These are phyloP conservation scores for Paramacrobiotus metropolitanus DNA, from an alignment of 1,140 invertebrate species.

Conservation along the genomic window DNA sequence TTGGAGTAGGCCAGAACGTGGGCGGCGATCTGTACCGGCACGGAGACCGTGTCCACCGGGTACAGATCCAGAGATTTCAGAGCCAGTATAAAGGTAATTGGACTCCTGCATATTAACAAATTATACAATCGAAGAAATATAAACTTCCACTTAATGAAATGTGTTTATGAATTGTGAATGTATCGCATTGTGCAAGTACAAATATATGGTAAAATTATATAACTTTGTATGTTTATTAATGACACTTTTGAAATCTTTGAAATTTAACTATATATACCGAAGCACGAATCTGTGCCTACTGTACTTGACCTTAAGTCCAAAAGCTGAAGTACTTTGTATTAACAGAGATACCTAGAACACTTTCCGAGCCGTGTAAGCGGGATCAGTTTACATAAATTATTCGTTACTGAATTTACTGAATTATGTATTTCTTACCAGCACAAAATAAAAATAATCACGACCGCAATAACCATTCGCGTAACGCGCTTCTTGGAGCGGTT, in stretches of 20 bases:
- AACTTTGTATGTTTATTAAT: background rate
- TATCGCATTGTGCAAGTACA: too few species aligned
- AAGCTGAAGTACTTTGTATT: too few species aligned
- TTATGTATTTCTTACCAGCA: constrained; percentile 65
- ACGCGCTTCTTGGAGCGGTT: constrained; percentile 64
- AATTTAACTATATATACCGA: too few species aligned
- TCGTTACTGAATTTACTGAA: too few species aligned
- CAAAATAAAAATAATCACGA: constrained; percentile 75
- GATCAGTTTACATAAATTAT: too few species aligned
- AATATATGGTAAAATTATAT: background rate
- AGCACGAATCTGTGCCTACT: too few species aligned
- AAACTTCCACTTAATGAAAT: too few species aligned
- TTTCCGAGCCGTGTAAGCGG: too few species aligned
- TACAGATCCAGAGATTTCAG: constrained; percentile 47
- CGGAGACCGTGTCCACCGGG: constrained; percentile 33
- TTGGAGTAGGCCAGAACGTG: constrained; percentile 85
- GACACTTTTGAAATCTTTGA: background rate
- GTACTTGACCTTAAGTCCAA: too few species aligned
- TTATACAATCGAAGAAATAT: too few species aligned
- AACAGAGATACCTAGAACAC: too few species aligned
- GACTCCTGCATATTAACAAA: background rate
- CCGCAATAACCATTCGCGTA: constrained; percentile 72
- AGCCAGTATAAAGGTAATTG: constrained; percentile 37
- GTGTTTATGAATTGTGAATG: too few species aligned
- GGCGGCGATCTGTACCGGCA: constrained; percentile 51